These are phyloP conservation scores for Argynnis bischoffii DNA, from an alignment of 2,888 invertebrate species.

Conservation along the genomic window DNA sequence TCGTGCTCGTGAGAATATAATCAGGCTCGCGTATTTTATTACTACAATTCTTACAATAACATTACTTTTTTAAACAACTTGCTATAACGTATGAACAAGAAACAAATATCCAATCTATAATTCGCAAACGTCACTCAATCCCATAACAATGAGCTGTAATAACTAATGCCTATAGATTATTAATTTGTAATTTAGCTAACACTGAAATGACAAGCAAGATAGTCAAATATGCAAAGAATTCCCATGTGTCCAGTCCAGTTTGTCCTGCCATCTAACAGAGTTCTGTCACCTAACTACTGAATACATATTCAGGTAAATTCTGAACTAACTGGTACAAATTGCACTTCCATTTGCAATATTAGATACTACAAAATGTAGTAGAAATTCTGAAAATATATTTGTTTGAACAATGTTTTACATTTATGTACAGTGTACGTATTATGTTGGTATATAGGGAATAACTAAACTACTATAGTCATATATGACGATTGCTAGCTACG, in stretches of 20 bases:
- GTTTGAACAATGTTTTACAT: not conserved
- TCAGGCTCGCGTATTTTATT: no score
- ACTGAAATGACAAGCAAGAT: constrained; percentile 59
- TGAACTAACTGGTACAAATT: constrained; percentile 48
- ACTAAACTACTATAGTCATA: no score
- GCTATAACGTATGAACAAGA: not conserved
- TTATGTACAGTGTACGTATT: not conserved
- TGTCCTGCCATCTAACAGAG: constrained; percentile 47
- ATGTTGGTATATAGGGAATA: not conserved
- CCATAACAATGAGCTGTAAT: constrained; percentile 4
- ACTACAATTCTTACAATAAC: no score
- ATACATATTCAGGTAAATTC: constrained; percentile 38
- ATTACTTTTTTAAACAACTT: not conserved
- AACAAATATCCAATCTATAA: constrained; percentile 1
- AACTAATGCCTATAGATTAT: constrained; percentile 30
- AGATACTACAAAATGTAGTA: constrained; percentile 9
- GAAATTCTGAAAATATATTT: constrained; percentile 10
- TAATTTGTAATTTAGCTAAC: constrained; percentile 35
- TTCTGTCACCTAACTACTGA: constrained; percentile 55
- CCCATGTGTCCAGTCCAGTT: constrained; percentile 50
- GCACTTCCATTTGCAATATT: constrained; percentile 40
- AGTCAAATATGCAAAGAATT: constrained; percentile 68
- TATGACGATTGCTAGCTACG: no score
- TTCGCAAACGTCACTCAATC: constrained; percentile 11
- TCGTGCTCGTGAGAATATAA: no score